Conservation (phyloP, 2,113 vertebrate genomes). For the Capra hircus region DNA sequence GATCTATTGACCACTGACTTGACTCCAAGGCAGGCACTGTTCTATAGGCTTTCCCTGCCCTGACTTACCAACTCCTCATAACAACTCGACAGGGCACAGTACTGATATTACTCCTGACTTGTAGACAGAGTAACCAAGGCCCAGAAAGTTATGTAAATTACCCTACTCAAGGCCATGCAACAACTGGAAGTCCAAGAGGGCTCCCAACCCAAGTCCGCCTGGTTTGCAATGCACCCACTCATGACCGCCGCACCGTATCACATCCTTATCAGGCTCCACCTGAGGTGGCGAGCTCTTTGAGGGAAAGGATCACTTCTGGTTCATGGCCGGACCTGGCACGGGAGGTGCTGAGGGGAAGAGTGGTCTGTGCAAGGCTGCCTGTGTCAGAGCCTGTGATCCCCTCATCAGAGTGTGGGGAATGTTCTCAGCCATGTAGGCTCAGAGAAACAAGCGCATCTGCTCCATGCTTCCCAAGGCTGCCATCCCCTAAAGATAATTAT, state of each 20-base stretch:
- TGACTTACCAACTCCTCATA: not conserved
- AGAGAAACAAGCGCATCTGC: conserved; percentile 49
- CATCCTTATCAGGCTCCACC: not conserved
- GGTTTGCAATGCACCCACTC: not conserved
- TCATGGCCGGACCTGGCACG: not conserved
- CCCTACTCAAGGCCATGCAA: not conserved
- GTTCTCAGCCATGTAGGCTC: not conserved
- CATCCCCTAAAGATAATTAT: conserved; percentile 26
- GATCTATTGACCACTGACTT: not conserved
- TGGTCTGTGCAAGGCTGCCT: not conserved
- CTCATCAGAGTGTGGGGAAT: not conserved
- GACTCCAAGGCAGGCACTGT: not conserved
- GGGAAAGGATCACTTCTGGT: not conserved
- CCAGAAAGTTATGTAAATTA: not conserved
- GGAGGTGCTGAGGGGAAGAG: not conserved
- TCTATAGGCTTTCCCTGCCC: not conserved
- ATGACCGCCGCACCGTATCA: not conserved
- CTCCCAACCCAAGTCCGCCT: not conserved
- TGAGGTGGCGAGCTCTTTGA: not conserved
- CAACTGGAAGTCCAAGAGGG: not conserved
- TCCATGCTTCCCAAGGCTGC: conserved; percentile 41
- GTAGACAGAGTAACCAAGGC: not conserved
- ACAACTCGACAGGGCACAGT: not conserved
- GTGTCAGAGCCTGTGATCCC: not conserved
- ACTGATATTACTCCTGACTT: not conserved